A percentile compares a stretch with the other conserved stretches of the same genome.
These are phyloP conservation scores for Leptobrachium ailaonicum DNA, from an alignment of 2,113 vertebrate genomes.

Conservation along the genomic window DNA sequence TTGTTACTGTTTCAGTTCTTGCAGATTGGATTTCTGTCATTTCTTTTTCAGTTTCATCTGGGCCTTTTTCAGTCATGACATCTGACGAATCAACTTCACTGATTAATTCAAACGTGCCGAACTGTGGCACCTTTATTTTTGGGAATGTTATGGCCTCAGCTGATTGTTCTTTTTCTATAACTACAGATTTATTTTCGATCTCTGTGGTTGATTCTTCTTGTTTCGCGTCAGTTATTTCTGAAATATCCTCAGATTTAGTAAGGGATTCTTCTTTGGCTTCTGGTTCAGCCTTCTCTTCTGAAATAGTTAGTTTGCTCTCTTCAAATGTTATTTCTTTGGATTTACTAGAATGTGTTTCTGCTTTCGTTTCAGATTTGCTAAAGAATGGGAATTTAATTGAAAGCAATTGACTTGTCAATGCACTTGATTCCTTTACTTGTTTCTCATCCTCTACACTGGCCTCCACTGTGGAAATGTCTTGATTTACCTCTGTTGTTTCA, in stretches of 20 bases:
- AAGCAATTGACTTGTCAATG: background rate
- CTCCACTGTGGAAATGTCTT: background rate
- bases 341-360: background rate
- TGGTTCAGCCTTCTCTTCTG: background rate
- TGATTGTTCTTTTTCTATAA: background rate
- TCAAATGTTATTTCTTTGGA: background rate
- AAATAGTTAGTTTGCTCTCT: background rate
- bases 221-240: no score
- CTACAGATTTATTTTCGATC: background rate
- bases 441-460: background rate
- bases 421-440: background rate
- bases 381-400: conserved; percentile 15
- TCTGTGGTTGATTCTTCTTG: no score
- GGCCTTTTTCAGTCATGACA: background rate
- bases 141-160: background rate
- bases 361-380: background rate
- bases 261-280: background rate
- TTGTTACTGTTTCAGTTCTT: background rate
- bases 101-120: background rate
- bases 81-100: no score
- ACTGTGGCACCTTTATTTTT: background rate
- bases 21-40: background rate
- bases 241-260: background rate
- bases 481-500: background rate
- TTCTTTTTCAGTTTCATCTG: background rate